These are phyloP conservation scores for Mesorhabditis sp. DNA, from an alignment of 2,888 invertebrate genomes.

Conservation along the genomic window DNA sequence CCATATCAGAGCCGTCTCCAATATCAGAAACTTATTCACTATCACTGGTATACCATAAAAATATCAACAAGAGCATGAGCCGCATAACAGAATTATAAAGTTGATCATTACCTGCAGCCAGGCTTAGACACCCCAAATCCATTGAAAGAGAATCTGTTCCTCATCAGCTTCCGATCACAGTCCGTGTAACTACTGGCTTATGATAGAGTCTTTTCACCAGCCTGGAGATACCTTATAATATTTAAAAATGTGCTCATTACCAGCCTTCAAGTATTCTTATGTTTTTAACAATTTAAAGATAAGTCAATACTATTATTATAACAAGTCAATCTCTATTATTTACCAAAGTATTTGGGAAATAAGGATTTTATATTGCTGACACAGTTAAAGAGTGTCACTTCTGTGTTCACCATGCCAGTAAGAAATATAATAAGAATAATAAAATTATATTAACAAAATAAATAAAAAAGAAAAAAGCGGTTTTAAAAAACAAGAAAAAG, in stretches of 20 bases:
- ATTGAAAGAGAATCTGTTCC: constrained; percentile 71
- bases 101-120: constrained; percentile 73
- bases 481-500: no score
- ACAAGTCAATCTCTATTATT: constrained; percentile 9
- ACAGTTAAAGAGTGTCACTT: no score
- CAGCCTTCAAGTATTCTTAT: no score
- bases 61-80: constrained; percentile 78
- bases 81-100: constrained; percentile 75
- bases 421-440: no score
- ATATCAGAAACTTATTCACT: constrained; percentile 77
- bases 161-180: constrained; percentile 71
- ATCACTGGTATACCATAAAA: constrained; percentile 67
- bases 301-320: no score
- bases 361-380: no score
- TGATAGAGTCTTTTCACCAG: constrained; percentile 58
- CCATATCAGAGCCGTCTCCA: constrained; percentile 75
- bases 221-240: constrained; percentile 39
- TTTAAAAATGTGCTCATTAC: constrained; percentile 17
- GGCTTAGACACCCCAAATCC: constrained; percentile 72
- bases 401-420: no score
- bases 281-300: no score
- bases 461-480: no score
- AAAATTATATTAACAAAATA: no score
- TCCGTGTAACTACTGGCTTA: constrained; percentile 74
- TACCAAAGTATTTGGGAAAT: no score